phyloP scores from a whole-genome alignment of 64 coral and sea anemone species.

The Montipora sp. region DNA sequence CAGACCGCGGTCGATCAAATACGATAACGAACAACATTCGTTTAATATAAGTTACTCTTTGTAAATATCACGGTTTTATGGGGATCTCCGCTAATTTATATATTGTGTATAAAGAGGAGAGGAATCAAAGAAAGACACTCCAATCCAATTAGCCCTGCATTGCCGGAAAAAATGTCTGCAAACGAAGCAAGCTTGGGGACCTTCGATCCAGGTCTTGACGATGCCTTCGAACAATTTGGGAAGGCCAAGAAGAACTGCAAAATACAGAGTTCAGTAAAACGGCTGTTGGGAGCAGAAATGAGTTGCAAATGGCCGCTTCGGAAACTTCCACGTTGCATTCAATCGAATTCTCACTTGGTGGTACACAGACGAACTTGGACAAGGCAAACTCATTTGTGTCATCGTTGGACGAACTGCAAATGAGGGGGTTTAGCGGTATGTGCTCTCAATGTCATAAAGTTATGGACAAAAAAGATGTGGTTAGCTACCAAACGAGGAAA shows the following conservation, averaged over 20 bases:
- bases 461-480: background rate
- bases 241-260: background rate
- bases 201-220: background rate
- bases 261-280: background rate
- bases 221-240: background rate
- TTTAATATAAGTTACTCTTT: too few species aligned
- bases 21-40: too few species aligned
- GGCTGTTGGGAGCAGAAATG: background rate
- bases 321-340: background rate
- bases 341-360: background rate
- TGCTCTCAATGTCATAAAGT: background rate
- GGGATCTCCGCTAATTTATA: background rate
- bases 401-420: background rate
- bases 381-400: background rate
- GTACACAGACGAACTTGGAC: slow-evolving; percentile 11
- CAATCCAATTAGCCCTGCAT: background rate
- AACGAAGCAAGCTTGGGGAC: background rate
- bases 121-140: background rate
- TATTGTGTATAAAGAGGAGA: background rate
- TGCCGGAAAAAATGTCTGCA: background rate
- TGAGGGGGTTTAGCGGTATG: background rate
- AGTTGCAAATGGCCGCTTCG: background rate
- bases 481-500: background rate
- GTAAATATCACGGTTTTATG: background rate
- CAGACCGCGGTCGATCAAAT: too few species aligned